Base-by-base conservation (phyloP, 2,797 vertebrate genomes). In the Spinibarbus caldwelli region DNA sequence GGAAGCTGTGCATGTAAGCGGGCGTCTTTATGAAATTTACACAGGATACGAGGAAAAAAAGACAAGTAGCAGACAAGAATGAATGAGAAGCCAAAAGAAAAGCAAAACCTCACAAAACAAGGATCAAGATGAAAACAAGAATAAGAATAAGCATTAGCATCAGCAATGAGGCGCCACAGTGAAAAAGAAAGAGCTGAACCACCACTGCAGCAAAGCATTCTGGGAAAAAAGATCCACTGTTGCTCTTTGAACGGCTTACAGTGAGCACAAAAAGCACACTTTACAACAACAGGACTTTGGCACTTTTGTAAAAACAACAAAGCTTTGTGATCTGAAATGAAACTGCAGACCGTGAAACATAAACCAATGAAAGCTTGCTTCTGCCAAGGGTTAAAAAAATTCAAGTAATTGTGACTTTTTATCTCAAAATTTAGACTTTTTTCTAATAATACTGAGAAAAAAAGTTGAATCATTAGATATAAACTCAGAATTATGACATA, bases 1-100 rank as follows among this genome's bases (percentile, higher is more conserved):
- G 95, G 94, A 94, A 96, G 95, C 92, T 94, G 95, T 92, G 96
- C 94, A 79, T 96, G 96, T 93, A 95, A 93, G 93, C 96, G 94
- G 90, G 95, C 94, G 93, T 97, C 98, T 99, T 96, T 89, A 95
- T 95, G 95, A 95, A 93, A 94, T 92, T 94, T 93, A 92, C 89
- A 94, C 92, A 92, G 88, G 92, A 93, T 85, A 91, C 86, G 91
- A 94, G 93, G 86, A 87, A 85, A 84, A 86, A 84, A 86, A 86
- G 90, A 87, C 86, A 91, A 93, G 92, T 90, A 92, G 93, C 92
- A 93, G 93, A 91, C 86, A 87, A 89, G 90, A 91, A 89, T 78
- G 84, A 90, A 90, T 83, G 88, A 90, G 83, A 81, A 88, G 85
- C 84, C 83, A 73, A 89, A 86, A 70, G 57, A 85, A 93, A 92